Percentiles rank a stretch among this genome's conserved stretches.
Evolutionary conservation across 2,113 vertebrate species (phyloP).

Genomic region (Larimichthys crocea): DNA sequence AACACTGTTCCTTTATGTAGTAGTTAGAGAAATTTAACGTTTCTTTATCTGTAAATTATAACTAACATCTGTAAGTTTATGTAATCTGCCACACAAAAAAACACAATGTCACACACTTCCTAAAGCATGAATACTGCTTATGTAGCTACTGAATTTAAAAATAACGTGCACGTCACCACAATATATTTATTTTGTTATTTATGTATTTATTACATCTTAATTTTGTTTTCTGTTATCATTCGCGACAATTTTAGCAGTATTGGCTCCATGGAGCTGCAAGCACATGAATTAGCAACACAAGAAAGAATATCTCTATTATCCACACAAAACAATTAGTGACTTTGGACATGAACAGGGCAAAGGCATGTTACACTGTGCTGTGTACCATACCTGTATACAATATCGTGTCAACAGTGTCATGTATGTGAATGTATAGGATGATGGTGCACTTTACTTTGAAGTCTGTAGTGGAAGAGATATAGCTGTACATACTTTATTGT

Average conservation of each 20-base stretch:
- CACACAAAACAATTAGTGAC: conserved; percentile 31
- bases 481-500: conserved; percentile 83
- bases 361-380: conserved; percentile 56
- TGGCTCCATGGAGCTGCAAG: conserved; percentile 55
- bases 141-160: conserved; percentile 48
- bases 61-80: conserved; percentile 73
- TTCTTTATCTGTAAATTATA: conserved; percentile 70
- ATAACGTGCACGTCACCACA: conserved; percentile 61
- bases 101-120: conserved; percentile 34
- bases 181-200: conserved; percentile 80
- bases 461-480: conserved; percentile 63
- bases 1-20: conserved; percentile 70
- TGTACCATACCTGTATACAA: conserved; percentile 48
- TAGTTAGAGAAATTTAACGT: conserved; percentile 66
- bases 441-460: conserved; percentile 79
- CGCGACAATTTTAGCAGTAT: conserved; percentile 39
- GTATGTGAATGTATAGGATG: conserved; percentile 74
- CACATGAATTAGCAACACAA: conserved; percentile 43
- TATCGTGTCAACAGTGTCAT: conserved; percentile 65
- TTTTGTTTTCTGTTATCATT: conserved; percentile 58
- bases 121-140: conserved; percentile 66
- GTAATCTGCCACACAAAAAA: conserved; percentile 45
- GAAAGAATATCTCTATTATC: conserved; percentile 30
- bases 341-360: conserved; percentile 42
- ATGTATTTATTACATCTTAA: conserved; percentile 75